These are phyloP conservation scores for Cephalophus harveyi DNA, from an alignment of 2,113 vertebrate genomes.

Conservation along the genomic window DNA sequence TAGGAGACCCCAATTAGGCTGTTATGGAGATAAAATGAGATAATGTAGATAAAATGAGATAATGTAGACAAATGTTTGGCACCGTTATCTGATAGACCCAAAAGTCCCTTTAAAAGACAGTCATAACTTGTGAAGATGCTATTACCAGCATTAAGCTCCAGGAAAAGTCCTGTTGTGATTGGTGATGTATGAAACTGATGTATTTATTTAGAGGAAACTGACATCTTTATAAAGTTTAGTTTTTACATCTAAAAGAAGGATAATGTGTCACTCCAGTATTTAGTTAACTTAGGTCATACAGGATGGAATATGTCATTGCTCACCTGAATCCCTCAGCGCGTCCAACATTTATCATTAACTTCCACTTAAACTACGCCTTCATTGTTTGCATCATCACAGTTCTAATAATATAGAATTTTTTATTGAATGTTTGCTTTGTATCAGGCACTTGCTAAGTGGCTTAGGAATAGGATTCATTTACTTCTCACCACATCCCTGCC, in stretches of 20 bases:
- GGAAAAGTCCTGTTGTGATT: neutral
- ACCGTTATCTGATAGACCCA: fast-evolving
- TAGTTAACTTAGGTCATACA: neutral
- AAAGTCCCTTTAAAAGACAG: neutral
- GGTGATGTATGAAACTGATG: neutral
- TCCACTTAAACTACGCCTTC: neutral
- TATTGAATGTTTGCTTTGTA: neutral
- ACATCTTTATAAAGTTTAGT: neutral
- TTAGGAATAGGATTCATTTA: neutral
- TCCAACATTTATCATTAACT: neutral
- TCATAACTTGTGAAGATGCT: fast-evolving
- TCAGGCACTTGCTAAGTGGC: neutral
- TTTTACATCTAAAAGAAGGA: neutral
- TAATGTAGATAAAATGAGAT: too few relatives aligned
- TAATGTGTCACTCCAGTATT: fast-evolving
- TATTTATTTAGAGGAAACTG: too few relatives aligned
- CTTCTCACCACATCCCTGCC: neutral
- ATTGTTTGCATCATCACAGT: neutral
- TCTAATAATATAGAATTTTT: neutral
- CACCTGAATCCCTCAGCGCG: fast-evolving
- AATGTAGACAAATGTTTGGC: too few relatives aligned
- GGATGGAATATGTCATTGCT: neutral
- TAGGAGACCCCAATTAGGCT: too few relatives aligned
- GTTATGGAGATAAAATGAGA: neutral
- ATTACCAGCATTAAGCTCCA: neutral